A percentile compares a stretch with the other conserved stretches of the same genome.
Conservation (phyloP, 2,113 vertebrate genomes). For the Larimichthys crocea region DNA sequence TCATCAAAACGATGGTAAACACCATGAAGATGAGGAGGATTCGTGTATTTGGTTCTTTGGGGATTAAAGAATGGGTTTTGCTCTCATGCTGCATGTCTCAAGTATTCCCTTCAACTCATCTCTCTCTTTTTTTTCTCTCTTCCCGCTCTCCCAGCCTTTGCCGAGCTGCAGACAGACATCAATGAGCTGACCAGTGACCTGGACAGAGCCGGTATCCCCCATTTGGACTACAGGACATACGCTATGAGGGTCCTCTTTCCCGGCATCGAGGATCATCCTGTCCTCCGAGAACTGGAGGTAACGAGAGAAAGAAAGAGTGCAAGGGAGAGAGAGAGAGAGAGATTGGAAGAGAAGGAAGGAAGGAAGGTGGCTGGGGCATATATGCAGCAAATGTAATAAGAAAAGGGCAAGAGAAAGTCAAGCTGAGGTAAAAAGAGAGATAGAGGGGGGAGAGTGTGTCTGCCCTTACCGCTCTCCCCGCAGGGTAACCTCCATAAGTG, state of each 20-base stretch:
- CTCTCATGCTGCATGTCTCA: slow-evolving; percentile 44
- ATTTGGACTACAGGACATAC: slow-evolving; percentile 97
- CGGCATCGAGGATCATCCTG: slow-evolving; percentile 97
- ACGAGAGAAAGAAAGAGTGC: slow-evolving; percentile 1
- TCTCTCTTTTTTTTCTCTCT: neutral
- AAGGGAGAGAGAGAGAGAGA: neutral
- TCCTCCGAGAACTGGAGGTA: slow-evolving; percentile 97
- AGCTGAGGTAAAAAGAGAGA: slow-evolving; percentile 21
- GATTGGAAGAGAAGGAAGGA: no score
- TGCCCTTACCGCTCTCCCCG: slow-evolving; percentile 23
- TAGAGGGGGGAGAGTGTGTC: slow-evolving; percentile 5
- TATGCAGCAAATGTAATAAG: slow-evolving; percentile 15
- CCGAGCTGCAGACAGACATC: slow-evolving; percentile 98
- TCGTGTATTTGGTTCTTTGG: slow-evolving; percentile 37
- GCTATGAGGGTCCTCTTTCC: slow-evolving; percentile 99
- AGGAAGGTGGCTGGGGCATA: slow-evolving; percentile 3
- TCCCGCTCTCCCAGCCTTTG: slow-evolving; percentile 87
- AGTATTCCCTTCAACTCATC: slow-evolving; percentile 30
- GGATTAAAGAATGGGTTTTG: slow-evolving; percentile 51
- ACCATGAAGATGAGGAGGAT: slow-evolving; percentile 61
- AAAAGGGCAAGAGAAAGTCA: slow-evolving; percentile 28
- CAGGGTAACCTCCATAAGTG: slow-evolving; percentile 47
- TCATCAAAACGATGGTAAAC: slow-evolving; percentile 56
- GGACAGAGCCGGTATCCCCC: slow-evolving; percentile 95
- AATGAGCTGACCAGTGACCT: slow-evolving; percentile 98